Base-by-base conservation (phyloP, 2,113 vertebrate genomes). In the Asarcornis scutulata region DNA sequence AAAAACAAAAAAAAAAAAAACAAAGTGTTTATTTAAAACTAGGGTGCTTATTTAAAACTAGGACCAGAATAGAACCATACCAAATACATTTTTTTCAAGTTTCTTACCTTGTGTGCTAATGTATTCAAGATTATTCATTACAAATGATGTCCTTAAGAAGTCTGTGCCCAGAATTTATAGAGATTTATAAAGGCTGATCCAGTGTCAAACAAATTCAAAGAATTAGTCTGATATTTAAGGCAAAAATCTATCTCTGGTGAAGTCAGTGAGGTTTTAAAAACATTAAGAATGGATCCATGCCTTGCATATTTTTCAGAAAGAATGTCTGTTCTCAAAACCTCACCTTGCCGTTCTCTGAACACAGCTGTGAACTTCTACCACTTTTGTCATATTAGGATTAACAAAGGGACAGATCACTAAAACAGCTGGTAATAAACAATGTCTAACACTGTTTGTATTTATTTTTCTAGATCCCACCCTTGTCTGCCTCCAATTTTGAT, bases 381-480 rank as follows among this genome's bases (percentile, higher is more conserved):
- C 63, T 83, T 68, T 72, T 16, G 60, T 83, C 76, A 58, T 52
- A 66, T 74, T 38, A 58, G 25, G 27, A 48, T 48, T 34, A 88
- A 50, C 16, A 74, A 58, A 13, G 58, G 53, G 60, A 67, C 32
- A 67, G 27, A 80, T 77, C 79, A 69, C 52, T 66, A 46, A 86
- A 86, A 69, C 25, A 55, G 29, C 25, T 66, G 10, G 18, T 32
- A 85, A 77, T 56, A 90, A 82, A 89, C 42, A 83, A 55, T 83
- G 91, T 79, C 58, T 89, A 75, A 87, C 44, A 36, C 17, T 76
- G 83, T 87, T 95, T 92, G 66, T 94, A 75, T 85, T 68, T 22
- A 14, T 81, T 95, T 96, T 95, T 81, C 36, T 66, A 55, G 13
- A 60, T 56, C 17, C 7, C 79, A 17, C 14, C 22, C 26, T 58